phyloP scores from a whole-genome alignment of 2,888 invertebrate genomes.

The Cancer borealis region DNA sequence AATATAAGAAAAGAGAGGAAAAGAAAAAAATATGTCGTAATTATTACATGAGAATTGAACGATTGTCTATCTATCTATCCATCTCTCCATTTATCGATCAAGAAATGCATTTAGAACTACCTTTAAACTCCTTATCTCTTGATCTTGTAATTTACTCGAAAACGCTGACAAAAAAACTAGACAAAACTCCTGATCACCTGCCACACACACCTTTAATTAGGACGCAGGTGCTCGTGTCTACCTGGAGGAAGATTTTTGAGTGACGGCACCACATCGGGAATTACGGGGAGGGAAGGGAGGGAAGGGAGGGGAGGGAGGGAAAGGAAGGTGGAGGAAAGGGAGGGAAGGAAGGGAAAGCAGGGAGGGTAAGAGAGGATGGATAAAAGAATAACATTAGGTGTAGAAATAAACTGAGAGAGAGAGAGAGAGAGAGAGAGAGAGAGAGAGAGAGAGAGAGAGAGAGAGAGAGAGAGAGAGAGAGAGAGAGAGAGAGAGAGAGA shows the following conservation, averaged over 20 bases:
- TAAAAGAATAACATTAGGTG: too few relatives aligned
- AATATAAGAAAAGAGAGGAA: too few relatives aligned
- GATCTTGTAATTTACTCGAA: neutral
- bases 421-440: neutral
- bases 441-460: constrained; percentile 9
- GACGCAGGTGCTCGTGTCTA: constrained; percentile 34
- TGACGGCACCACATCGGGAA: neutral
- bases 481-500: constrained; percentile 18
- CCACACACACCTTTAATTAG: constrained; percentile 11
- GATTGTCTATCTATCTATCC: neutral
- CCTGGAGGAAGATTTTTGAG: neutral
- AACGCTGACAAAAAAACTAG: neutral
- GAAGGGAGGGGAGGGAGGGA: neutral
- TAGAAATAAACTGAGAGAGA: neutral
- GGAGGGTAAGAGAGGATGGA: neutral
- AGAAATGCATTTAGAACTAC: neutral
- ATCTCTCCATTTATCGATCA: neutral
- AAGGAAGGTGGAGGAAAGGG: neutral
- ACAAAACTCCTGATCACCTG: neutral
- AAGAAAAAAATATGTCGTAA: too few relatives aligned
- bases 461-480: constrained; percentile 7
- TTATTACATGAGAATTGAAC: too few relatives aligned
- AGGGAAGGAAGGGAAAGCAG: neutral
- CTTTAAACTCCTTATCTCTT: neutral
- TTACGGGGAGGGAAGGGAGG: neutral